A percentile compares a stretch with the other conserved stretches of the same genome.
Conservation (phyloP, 37 sponge, comb jelly and placozoan species). For the Eunapius fragilis region DNA sequence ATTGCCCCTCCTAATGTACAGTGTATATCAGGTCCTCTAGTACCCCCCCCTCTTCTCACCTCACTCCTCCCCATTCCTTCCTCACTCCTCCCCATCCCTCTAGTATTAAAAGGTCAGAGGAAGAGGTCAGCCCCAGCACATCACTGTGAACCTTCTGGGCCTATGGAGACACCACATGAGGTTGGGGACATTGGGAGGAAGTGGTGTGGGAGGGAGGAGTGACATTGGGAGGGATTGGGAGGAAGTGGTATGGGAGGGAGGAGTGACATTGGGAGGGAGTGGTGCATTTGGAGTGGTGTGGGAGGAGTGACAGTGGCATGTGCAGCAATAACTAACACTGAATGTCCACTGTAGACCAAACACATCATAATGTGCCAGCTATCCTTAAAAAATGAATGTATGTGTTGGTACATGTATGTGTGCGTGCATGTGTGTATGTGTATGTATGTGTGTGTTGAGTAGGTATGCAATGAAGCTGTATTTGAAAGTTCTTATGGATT, state of each 20-base stretch:
- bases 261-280: too few relatives aligned
- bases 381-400: too few relatives aligned
- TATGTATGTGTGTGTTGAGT: too few relatives aligned
- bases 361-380: too few relatives aligned
- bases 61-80: not conserved
- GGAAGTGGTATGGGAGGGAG: not conserved
- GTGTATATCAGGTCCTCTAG: not conserved
- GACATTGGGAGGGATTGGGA: not conserved
- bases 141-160: slow-evolving; percentile 8
- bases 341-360: too few relatives aligned
- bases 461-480: too few relatives aligned
- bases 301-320: too few relatives aligned
- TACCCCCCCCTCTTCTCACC: not conserved
- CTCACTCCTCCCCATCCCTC: slow-evolving; percentile 11
- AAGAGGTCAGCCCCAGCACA: slow-evolving; percentile 1
- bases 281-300: too few relatives aligned
- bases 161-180: not conserved
- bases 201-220: not conserved
- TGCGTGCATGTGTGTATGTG: too few relatives aligned
- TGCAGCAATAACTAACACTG: too few relatives aligned
- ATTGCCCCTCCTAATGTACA: not conserved
- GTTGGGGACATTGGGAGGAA: not conserved
- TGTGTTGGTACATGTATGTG: too few relatives aligned
- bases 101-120: slow-evolving; percentile 4
- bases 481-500: too few relatives aligned